These are phyloP conservation scores for Trinorchestia longiramus DNA, from an alignment of 1,140 invertebrate genomes.

Conservation along the genomic window DNA sequence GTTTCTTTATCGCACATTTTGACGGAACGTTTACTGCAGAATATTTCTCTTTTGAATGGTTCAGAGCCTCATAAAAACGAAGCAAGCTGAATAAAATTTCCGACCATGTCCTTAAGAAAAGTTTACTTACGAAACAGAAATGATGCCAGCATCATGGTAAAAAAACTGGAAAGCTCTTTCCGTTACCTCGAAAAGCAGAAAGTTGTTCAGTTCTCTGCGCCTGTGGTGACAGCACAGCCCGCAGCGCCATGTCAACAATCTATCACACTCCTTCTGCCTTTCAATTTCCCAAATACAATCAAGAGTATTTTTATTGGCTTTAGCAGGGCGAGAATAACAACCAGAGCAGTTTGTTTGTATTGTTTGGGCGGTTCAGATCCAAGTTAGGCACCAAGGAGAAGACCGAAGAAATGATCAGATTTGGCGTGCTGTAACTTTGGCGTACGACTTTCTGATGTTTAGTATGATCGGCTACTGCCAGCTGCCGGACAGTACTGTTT, in stretches of 20 bases:
- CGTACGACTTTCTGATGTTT: not conserved
- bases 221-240: not conserved
- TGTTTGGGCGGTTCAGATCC: not conserved
- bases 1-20: too few species aligned
- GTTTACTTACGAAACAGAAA: not conserved
- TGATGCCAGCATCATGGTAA: not conserved
- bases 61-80: too few species aligned
- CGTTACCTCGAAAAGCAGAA: not conserved
- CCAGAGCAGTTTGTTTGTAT: constrained; percentile 20
- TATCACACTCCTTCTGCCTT: constrained; percentile 44
- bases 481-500: too few species aligned
- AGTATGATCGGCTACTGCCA: too few species aligned
- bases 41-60: too few species aligned
- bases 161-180: not conserved
- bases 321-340: constrained; percentile 29
- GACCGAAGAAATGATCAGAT: not conserved
- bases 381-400: not conserved
- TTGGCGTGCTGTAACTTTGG: not conserved
- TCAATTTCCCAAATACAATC: constrained; percentile 46
- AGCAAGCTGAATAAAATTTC: not conserved
- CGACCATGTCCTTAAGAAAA: not conserved
- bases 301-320: constrained; percentile 45
- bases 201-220: not conserved
- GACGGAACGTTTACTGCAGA: too few species aligned
- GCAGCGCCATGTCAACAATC: constrained; percentile 1